Base-by-base conservation (phyloP, 1,140 invertebrate genomes). In the Heliconius eleuchia region DNA sequence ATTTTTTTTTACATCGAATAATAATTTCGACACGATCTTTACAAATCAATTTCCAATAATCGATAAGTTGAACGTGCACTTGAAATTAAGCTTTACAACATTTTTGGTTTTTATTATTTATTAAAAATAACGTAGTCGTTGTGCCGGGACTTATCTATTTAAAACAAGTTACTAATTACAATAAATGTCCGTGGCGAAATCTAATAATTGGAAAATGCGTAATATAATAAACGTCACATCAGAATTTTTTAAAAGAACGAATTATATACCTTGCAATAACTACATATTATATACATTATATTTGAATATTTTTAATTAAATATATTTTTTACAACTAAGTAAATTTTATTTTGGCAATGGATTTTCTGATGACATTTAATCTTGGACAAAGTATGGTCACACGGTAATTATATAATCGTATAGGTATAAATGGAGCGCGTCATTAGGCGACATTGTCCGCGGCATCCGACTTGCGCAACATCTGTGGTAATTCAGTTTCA, bases 391-490 rank as follows among this genome's bases (percentile, higher is more conserved):
- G 37, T 46, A 23, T n/a, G 42, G 42, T 39, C 34, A 13, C 30
- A 72, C 34, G 34, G 39, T 71, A 30, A 77, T 71, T 71, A 77
- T 71, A 27, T 50, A 27, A 77, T 71, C 60, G 23, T 52, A 37
- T 71, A 71, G 23, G 34, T 60, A 73, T 71, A 83, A 83, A 80
- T 73, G 46, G 60, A 70, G 74, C 74, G 50, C 71, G 79, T 80
- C 82, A 80, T 83, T 80, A 80, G 77, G 60, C 75, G 78, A 84
- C 80, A 86, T 86, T 86, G 85, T 87, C 50, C 74, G 76, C 76
- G 79, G 75, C 80, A 72, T 71, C 75, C 66, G 75, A 77, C 76
- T 90, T 88, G 83, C 82, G 82, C 84, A 90, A 90, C 86, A 86
- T 87, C 83, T 89, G 84, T 84, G 77, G 73, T 83, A 86, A 86